phyloP scores from a whole-genome alignment of 1,140 invertebrate species.

The Capitella teleta region DNA sequence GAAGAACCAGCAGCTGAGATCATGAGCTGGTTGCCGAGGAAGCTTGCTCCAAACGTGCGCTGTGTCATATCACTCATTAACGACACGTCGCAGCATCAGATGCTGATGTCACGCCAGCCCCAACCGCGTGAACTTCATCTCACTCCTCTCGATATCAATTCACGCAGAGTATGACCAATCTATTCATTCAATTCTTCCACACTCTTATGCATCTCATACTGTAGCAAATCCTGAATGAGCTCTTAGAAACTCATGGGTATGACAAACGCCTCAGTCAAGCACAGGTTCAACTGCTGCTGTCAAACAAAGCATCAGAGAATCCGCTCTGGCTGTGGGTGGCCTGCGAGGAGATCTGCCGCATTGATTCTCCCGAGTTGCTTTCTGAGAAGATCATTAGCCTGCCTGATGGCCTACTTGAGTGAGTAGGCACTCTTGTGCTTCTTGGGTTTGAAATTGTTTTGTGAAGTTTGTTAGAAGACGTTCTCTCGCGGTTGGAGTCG shows the following conservation, averaged over 20 bases:
- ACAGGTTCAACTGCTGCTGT: constrained; percentile 23
- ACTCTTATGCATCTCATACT: background rate
- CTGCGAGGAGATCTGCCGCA: constrained; percentile 27
- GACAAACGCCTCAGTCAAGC: background rate
- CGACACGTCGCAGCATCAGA: constrained; percentile 1
- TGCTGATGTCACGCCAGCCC: background rate
- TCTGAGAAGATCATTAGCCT: constrained; percentile 17
- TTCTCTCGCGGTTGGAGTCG: constrained; percentile 27
- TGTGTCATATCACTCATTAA: constrained; percentile 9
- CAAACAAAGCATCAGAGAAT: constrained; percentile 29
- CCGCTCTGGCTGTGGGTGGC: constrained; percentile 26
- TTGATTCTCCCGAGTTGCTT: constrained; percentile 19
- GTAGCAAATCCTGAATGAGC: background rate
- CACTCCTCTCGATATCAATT: background rate
- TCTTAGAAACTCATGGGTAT: too few relatives aligned
- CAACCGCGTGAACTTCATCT: background rate
- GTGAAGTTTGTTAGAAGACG: constrained; percentile 21
- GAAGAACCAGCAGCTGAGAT: constrained; percentile 3
- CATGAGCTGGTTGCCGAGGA: constrained; percentile 10
- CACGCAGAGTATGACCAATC: background rate
- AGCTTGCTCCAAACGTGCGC: constrained; percentile 5
- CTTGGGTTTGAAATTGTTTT: background rate
- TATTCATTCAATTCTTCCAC: background rate
- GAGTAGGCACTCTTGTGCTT: background rate
- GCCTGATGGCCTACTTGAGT: constrained; percentile 13